Base-by-base conservation (phyloP, 2,113 vertebrate species). In the Pseudolaguvia tuberculata region DNA sequence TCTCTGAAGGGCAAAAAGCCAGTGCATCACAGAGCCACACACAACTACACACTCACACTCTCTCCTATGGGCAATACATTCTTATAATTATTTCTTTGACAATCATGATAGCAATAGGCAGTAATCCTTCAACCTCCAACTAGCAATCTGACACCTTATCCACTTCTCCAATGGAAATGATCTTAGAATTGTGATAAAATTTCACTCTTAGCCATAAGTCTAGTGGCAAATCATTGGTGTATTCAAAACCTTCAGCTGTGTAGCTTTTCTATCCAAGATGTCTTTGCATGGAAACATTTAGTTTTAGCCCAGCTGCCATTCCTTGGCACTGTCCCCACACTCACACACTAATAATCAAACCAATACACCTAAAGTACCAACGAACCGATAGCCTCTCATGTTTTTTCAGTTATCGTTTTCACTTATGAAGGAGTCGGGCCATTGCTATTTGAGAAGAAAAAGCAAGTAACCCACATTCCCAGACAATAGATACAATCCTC, bases 401-500 rank as follows among this genome's bases (percentile, higher is more conserved):
- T 61, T 39, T 17, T n/a, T 10, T 63, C 48, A 18, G 59, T 73
- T 70, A 57, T n/a, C 31, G n/a, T 56, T 52, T 69, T 48, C 42
- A 7, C 83, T 50, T 50, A 29, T 17, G 45, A 79, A 73, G 72
- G 69, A 70, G 81, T 78, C 77, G 57, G 39, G 83, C 79, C 83
- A 83, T 31, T 73, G 84, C 88, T 85, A 87, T 84, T 86, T 53
- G 81, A 78, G 82, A 75, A 55, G 78, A 81, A 79, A 87, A 85
- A 84, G 80, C 77, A 82, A 89, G 85, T 85, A 81, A 87, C 84
- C 84, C 81, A 81, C 88, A 89, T 90, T 91, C 90, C 87, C 87
- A 90, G 90, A 89, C 88, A 88, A 89, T 86, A 84, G 87, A 85
- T 83, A 88, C 86, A 89, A 89, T 88, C 87, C 85, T 77, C 65